Base-by-base conservation (phyloP, 2,113 vertebrate species). In the Hippopotamus amphibius region DNA sequence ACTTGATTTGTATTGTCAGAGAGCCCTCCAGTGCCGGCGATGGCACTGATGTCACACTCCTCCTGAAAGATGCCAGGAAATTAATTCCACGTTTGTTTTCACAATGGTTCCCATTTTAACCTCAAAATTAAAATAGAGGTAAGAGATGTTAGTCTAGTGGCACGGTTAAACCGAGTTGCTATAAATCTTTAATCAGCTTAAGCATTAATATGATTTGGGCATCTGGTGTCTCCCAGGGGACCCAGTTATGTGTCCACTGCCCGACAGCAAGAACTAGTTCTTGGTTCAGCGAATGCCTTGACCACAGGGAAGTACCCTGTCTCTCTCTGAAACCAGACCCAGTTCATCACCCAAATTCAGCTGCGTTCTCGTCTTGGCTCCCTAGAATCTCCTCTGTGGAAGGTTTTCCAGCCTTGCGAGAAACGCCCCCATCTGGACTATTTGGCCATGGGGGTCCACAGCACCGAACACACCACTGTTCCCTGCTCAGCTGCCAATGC, bases 91-190 rank as follows among this genome's bases (percentile, higher is more conserved):
- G 82, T 57, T 92, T 95, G 77, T 96, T 79, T 96, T 93, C 66
- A 65, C 21, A 85, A 88, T 33, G 26, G 63, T 84, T 92, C 22
- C 55, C 66, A 69, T 84, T 92, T 71, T 57, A 82, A 82, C 72
- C 48, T 94, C 46, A 91, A 87, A 96, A 93, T 89, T 74, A 96
- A 96, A 81, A 74, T 48, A 84, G 69, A 88, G 96, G 43, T 82
- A 13, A 88, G 77, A 92, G 93, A 65, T 13, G 1, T 41, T 46
- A 74, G 61, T 88, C 85, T 85, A 72, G 43, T 41, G 94, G 80
- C 88, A 90, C 28, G 57, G 41, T 94, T 95, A 66, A 94, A n/a
- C 61, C 1, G 6, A 85, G n/a, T 46, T 94, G 61, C 94, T 81
- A 13, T 37, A 71, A 83, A 66, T 92, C 48, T 95, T 68, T 90